These are phyloP conservation scores for Bilobella aurantiaca DNA, from an alignment of 1,140 invertebrate species.

Conservation along the genomic window DNA sequence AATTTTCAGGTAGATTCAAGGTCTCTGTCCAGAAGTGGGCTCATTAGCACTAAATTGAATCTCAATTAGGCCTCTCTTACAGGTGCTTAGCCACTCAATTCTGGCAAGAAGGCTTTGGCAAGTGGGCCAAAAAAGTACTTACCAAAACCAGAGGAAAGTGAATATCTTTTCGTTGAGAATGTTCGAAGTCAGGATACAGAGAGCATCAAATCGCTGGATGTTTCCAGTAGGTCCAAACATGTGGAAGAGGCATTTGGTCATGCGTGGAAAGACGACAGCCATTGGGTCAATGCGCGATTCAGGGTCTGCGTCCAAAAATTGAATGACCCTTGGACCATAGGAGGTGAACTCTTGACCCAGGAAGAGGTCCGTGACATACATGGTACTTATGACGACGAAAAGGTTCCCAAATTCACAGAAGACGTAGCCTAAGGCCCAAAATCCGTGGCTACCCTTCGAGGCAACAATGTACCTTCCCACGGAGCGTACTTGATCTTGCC, in stretches of 20 bases:
- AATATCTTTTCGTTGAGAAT: conserved; percentile 74
- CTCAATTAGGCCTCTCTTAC: no score
- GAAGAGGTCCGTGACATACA: conserved; percentile 70
- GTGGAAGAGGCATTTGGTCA: conserved; percentile 63
- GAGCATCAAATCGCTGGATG: conserved; percentile 52
- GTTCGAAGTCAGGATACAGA: conserved; percentile 78
- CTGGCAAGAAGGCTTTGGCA: background rate
- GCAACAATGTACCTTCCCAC: conserved; percentile 14
- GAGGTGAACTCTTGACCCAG: conserved; percentile 74
- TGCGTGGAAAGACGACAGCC: conserved; percentile 64
- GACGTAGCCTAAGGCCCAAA: conserved; percentile 51
- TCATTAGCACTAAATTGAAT: no score
- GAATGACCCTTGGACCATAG: conserved; percentile 73
- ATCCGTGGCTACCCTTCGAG: conserved; percentile 13
- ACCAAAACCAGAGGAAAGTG: conserved; percentile 52
- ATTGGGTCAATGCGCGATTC: conserved; percentile 46
- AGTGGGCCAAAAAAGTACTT: background rate
- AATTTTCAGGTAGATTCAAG: no score
- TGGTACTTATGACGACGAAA: conserved; percentile 55
- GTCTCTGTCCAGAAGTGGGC: no score
- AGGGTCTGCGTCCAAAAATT: conserved; percentile 72
- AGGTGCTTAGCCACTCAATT: no score
- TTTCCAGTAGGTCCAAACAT: conserved; percentile 54
- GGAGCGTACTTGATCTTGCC: background rate
- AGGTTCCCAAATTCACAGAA: conserved; percentile 58